Conservation (phyloP, 2,797 vertebrate genomes). For the Cyclura pinguis region DNA sequence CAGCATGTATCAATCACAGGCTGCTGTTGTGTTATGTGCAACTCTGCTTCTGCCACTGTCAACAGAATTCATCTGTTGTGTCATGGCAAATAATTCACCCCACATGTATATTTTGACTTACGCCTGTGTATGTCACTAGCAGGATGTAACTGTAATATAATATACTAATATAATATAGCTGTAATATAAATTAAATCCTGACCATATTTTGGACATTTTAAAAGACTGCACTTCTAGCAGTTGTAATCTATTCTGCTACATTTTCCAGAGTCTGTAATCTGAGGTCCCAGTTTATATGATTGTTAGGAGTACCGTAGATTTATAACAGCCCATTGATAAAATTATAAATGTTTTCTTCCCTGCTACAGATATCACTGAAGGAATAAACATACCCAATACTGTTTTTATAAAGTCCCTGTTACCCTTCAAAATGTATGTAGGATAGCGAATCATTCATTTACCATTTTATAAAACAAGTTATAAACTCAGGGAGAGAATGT, state of each 20-base stretch:
- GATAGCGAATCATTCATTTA: conserved; percentile 4
- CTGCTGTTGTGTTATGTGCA: too few species aligned
- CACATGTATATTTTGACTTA: too few species aligned
- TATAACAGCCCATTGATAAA: conserved; percentile 11
- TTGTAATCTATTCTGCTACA: neutral
- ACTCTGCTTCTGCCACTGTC: too few species aligned
- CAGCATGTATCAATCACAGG: too few species aligned
- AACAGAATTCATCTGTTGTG: too few species aligned
- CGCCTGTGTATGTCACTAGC: too few species aligned
- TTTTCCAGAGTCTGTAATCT: conserved; percentile 30
- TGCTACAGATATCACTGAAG: conserved; percentile 13
- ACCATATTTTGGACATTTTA: conserved; percentile 9
- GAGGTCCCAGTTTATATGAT: neutral
- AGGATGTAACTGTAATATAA: conserved; percentile 11
- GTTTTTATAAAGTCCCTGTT: conserved; percentile 1
- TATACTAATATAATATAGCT: neutral
- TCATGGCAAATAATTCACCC: too few species aligned
- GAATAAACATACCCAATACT: neutral
- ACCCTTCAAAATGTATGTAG: neutral
- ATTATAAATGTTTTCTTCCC: conserved; percentile 34
- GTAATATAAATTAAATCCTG: conserved; percentile 2
- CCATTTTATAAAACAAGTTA: neutral
- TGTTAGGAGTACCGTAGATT: conserved; percentile 13
- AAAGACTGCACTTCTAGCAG: neutral
- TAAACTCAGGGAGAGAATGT: conserved; percentile 1